Percentiles rank a stretch among this genome's conserved stretches.
Conservation (phyloP, 2,113 vertebrate genomes). For the Perognathus longimembris region DNA sequence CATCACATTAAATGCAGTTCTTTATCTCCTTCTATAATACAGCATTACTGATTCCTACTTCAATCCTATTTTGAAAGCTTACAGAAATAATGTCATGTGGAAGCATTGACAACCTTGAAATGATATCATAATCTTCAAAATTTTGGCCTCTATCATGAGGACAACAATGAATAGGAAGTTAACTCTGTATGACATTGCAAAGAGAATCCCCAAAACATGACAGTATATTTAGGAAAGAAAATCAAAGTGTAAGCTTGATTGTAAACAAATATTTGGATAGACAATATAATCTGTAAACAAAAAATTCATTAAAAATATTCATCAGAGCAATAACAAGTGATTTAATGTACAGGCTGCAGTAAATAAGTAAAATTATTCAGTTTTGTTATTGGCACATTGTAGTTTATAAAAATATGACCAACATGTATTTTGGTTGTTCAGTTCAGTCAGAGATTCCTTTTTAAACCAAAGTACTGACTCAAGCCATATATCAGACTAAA, state of each 20-base stretch:
- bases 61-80: constrained; percentile 44
- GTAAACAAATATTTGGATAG: constrained; percentile 58
- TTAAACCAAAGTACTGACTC: constrained; percentile 19
- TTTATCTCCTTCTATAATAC: constrained; percentile 8
- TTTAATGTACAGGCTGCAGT: constrained; percentile 50
- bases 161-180: constrained; percentile 41
- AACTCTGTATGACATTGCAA: not conserved
- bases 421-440: constrained; percentile 44
- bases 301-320: constrained; percentile 13
- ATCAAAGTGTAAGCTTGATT: not conserved
- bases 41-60: not conserved
- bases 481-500: constrained; percentile 24
- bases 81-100: not conserved
- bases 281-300: constrained; percentile 51
- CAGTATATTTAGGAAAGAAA: not conserved
- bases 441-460: constrained; percentile 48
- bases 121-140: constrained; percentile 19
- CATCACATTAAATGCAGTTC: constrained; percentile 56
- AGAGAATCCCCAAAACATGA: constrained; percentile 26
- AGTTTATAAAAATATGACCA: constrained; percentile 39
- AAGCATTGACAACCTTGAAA: constrained; percentile 48
- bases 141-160: constrained; percentile 20
- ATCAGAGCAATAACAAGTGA: not conserved
- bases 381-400: constrained; percentile 24
- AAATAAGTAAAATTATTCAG: not conserved